Evolutionary conservation across 2,797 vertebrate genomes (phyloP), one percentile per base, ranked within the genome.

Genomic region (Tarsius wallacei): DNA sequence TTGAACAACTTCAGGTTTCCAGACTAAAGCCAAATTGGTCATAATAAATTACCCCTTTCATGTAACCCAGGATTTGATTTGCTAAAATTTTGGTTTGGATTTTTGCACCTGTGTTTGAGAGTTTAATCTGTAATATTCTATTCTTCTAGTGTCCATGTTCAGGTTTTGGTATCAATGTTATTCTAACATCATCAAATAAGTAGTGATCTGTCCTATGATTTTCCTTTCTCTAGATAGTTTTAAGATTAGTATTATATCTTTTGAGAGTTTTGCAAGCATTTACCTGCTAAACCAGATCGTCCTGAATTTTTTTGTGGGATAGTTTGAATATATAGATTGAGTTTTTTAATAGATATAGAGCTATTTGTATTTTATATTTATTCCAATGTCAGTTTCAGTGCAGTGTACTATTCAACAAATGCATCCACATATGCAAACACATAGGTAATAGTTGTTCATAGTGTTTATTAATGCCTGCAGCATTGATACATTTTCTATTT

Each of bases 1-100:
- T 42, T 63, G 21, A 81, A 86, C 17, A 55, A 47, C 2, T n/a
- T 86, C 64, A 74, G 8, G 71, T 73, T 85, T 87, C 59, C 49
- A 36, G 4, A 91, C 51, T 76, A 59, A 87, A 81, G 12, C 53
- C 5, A 87, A 92, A 59, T 76, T 28, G 2, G 55, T 74, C 53
- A 28, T 73, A 64, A 81, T 91, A 59, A 91, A 63, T 91, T 80
- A 80, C 47, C 49, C 22, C 57, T 91, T 86, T 33, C 22, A 73
- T 47, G 33, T 82, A 64, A n/a, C 0, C 28, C 55, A 90, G 4
- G 61, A 73, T 78, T 61, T 59, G 16, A 24, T 33, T 64, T 33
- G 7, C 33, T 95, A 53, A 47, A 57, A 42, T 63, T 71, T 71
- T 68, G 24, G 77, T 91, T 28, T 71, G 74, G 2, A 80, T 26